These are phyloP conservation scores for Blennius ocellaris DNA, from an alignment of 2,113 vertebrate species.

Conservation along the genomic window DNA sequence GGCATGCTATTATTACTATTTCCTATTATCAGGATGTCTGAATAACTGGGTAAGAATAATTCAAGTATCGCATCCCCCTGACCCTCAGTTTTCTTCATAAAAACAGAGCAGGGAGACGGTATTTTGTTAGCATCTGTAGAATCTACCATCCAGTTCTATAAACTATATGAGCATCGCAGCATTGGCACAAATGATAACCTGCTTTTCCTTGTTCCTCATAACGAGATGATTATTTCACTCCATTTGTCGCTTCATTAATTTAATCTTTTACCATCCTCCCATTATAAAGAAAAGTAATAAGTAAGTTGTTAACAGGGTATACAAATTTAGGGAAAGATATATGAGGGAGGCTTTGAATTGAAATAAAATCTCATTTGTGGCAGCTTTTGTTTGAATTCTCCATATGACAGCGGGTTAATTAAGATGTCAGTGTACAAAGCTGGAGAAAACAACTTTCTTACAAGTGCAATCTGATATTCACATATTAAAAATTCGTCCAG, in stretches of 20 bases:
- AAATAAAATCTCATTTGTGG: conserved; percentile 13
- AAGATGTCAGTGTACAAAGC: conserved; percentile 17
- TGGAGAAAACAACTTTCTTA: neutral
- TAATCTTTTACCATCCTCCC: neutral
- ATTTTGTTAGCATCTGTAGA: too few relatives aligned
- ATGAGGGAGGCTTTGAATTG: too few relatives aligned
- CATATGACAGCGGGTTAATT: conserved; percentile 53
- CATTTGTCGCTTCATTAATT: neutral
- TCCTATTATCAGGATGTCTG: too few relatives aligned
- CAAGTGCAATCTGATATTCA: conserved; percentile 45
- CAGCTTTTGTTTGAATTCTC: conserved; percentile 15
- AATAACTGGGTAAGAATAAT: too few relatives aligned
- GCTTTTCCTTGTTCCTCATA: neutral
- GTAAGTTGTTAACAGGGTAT: neutral
- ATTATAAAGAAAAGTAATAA: neutral
- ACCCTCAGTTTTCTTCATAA: too few relatives aligned
- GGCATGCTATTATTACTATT: too few relatives aligned
- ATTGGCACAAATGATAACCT: neutral
- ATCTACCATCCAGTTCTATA: too few relatives aligned
- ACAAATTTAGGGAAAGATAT: neutral
- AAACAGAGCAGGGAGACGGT: too few relatives aligned
- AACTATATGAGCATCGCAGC: too few relatives aligned
- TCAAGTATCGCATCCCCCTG: too few relatives aligned
- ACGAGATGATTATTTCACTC: neutral
- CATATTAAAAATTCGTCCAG: conserved; percentile 36